Conservation (phyloP, 2,888 invertebrate genomes). For the Craniophora ligustri region DNA sequence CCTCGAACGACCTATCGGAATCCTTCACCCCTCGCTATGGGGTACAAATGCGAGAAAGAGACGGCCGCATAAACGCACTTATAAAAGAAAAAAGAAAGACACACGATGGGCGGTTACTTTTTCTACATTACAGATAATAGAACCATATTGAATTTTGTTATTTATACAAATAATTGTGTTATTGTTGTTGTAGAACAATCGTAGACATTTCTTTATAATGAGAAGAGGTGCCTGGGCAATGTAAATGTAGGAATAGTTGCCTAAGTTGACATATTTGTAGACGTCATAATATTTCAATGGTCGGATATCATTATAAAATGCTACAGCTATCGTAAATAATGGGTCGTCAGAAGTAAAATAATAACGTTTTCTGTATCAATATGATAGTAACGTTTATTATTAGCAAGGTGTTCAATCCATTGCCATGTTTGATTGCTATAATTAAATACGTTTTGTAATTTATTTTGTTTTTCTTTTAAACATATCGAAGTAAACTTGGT, state of each 20-base stretch:
- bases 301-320: slow-evolving; percentile 11
- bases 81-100: slow-evolving; percentile 47
- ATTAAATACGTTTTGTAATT: neutral
- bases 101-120: slow-evolving; percentile 53
- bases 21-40: slow-evolving; percentile 63
- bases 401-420: neutral
- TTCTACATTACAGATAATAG: slow-evolving; percentile 18
- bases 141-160: slow-evolving; percentile 37
- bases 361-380: slow-evolving; percentile 20
- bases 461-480: neutral
- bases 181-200: slow-evolving; percentile 41
- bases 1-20: slow-evolving; percentile 68
- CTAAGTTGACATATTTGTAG: slow-evolving; percentile 21
- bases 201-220: slow-evolving; percentile 32
- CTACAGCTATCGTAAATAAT: slow-evolving; percentile 17
- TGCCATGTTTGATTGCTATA: too few species aligned
- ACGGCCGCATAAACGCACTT: slow-evolving; percentile 63
- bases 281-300: slow-evolving; percentile 17
- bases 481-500: too few species aligned
- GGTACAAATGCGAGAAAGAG: slow-evolving; percentile 68
- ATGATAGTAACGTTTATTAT: slow-evolving; percentile 12
- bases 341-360: slow-evolving; percentile 19
- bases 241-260: slow-evolving; percentile 20
- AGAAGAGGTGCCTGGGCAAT: slow-evolving; percentile 7
- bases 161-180: slow-evolving; percentile 35